Percentiles rank a stretch among this genome's conserved stretches.
Evolutionary conservation across 2,797 vertebrate species (phyloP).

Genomic region (Sebastes baramenuke): DNA sequence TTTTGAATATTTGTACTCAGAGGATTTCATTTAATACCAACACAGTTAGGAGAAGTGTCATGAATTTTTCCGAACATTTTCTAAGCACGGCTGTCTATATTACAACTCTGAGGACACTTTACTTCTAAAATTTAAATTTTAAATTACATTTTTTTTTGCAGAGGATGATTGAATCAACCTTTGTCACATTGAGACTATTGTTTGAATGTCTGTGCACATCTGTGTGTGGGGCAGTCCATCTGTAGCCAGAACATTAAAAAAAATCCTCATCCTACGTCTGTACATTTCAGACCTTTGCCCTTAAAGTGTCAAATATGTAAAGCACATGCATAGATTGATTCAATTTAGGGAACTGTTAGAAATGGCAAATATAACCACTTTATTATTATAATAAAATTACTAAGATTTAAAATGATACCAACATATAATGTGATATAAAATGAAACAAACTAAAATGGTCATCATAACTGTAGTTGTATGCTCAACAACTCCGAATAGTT

Average conservation of each 20-base stretch:
- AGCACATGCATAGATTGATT: not conserved
- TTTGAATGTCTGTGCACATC: not conserved
- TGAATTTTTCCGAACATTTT: constrained; percentile 28
- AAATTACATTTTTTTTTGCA: constrained; percentile 8
- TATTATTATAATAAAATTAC: not conserved
- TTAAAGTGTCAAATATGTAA: not conserved
- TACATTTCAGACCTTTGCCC: not conserved
- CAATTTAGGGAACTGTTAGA: not conserved
- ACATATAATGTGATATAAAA: not conserved
- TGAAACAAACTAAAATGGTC: not conserved
- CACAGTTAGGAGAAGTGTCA: constrained; percentile 47
- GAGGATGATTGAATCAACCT: not conserved
- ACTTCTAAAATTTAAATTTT: not conserved
- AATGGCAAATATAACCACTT: not conserved
- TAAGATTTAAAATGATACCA: not conserved
- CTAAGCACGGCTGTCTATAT: constrained; percentile 27
- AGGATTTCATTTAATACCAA: constrained; percentile 71
- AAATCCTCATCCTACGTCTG: not conserved
- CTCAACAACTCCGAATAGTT: not conserved
- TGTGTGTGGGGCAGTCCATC: not conserved
- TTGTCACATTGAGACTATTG: not conserved
- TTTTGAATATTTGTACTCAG: constrained; percentile 73
- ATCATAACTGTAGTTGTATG: not conserved
- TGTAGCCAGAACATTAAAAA: not conserved
- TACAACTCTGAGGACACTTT: constrained; percentile 26